These are phyloP conservation scores for Portevinia maculata DNA, from an alignment of 2,888 invertebrate species.

Conservation along the genomic window DNA sequence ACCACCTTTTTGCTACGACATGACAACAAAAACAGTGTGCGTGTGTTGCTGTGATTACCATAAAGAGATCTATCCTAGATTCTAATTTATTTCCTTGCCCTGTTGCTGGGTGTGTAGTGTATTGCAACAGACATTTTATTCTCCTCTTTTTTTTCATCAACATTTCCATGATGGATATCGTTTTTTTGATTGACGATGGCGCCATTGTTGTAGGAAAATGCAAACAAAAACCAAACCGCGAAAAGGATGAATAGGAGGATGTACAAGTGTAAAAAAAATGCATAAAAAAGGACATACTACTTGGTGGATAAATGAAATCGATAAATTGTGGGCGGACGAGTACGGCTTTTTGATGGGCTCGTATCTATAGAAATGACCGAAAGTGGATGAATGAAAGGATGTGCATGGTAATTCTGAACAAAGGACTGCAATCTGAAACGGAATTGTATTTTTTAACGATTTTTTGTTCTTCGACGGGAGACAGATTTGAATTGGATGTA, in stretches of 20 bases:
- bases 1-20: slow-evolving; percentile 3
- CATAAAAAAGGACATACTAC: slow-evolving; percentile 1
- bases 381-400: slow-evolving; percentile 54
- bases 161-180: slow-evolving; percentile 24
- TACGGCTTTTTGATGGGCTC: neutral
- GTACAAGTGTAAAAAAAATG: neutral
- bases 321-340: slow-evolving; percentile 40
- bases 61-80: neutral
- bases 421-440: slow-evolving; percentile 59
- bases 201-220: neutral
- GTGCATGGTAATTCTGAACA: slow-evolving; percentile 53
- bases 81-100: slow-evolving; percentile 7
- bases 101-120: slow-evolving; percentile 13
- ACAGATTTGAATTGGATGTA: slow-evolving; percentile 54
- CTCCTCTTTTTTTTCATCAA: slow-evolving; percentile 1
- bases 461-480: slow-evolving; percentile 26
- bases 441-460: slow-evolving; percentile 52
- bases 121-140: neutral
- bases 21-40: slow-evolving; percentile 27
- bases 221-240: neutral
- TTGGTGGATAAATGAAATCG: slow-evolving; percentile 35
- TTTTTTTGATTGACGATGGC: slow-evolving; percentile 13
- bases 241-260: neutral
- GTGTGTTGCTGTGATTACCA: neutral
- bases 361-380: slow-evolving; percentile 30